Percentiles rank a stretch among this genome's conserved stretches.
These are phyloP conservation scores for Potamilus streckersoni DNA, from an alignment of 1,140 invertebrate genomes.

Conservation along the genomic window DNA sequence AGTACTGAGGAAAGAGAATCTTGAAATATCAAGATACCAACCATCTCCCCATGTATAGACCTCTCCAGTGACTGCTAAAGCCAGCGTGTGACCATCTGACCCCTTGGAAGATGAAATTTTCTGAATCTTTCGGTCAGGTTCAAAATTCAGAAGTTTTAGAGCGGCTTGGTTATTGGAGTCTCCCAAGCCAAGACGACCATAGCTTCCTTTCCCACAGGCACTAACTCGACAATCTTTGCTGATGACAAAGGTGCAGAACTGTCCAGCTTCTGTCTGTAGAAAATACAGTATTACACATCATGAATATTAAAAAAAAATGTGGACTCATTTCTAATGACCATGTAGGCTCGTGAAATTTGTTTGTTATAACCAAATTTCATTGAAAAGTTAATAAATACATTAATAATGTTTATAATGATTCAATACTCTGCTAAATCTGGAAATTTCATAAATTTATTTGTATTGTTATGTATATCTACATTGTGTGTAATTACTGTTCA, in stretches of 20 bases:
- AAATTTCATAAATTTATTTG: too few species aligned
- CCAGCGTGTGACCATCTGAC: slow-evolving; percentile 92
- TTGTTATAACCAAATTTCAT: too few species aligned
- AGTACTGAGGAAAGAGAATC: not conserved
- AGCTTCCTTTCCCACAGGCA: slow-evolving; percentile 75
- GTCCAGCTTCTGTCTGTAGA: slow-evolving; percentile 75
- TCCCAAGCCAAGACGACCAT: slow-evolving; percentile 72
- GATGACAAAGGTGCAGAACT: slow-evolving; percentile 78
- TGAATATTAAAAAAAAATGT: not conserved
- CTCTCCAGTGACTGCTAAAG: slow-evolving; percentile 88
- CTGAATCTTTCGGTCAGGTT: slow-evolving; percentile 59
- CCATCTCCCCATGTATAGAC: slow-evolving; percentile 97
- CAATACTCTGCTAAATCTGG: too few species aligned
- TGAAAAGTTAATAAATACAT: too few species aligned
- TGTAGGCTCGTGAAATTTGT: too few species aligned
- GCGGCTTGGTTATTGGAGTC: slow-evolving; percentile 73
- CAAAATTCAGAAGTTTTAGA: slow-evolving; percentile 70
- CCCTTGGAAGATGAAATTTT: slow-evolving; percentile 73
- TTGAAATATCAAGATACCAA: not conserved
- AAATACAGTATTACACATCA: not conserved
- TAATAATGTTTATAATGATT: too few species aligned
- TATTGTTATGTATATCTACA: too few species aligned
- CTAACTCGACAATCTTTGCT: slow-evolving; percentile 72
- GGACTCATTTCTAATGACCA: too few species aligned
- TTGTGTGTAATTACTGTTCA: too few species aligned